Evolutionary conservation across 2,797 vertebrate species (phyloP), one percentile per base, ranked within the genome.

Genomic region (Enteromius anoplus): DNA sequence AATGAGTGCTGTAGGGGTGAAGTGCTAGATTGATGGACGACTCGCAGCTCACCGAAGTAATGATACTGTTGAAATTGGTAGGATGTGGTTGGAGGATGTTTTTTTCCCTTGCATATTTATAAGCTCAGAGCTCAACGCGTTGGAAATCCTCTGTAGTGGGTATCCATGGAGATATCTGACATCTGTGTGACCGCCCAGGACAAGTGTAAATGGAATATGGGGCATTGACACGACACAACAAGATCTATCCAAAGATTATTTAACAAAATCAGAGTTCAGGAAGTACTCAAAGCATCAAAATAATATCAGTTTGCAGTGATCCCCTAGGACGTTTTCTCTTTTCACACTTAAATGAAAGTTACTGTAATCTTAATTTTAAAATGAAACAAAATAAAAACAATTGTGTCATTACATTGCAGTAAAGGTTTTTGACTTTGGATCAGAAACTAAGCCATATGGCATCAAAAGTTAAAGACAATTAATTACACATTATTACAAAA

Each of bases 21-120:
- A 62, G 65, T 32, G 47, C 19, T 58, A 11, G 37, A n/a, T 60
- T 81, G 77, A 81, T 66, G 51, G 62, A 78, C 84, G 85, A 65
- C 70, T 71, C 77, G 78, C 19, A 15, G 32, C 77, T 81, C 45
- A 49, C 65, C 1, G 11, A 72, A 75, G 83, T 85, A 77, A 83
- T 83, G 78, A 86, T 80, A 34, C 75, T 77, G 42, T 58, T 82
- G 58, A 45, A 81, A 81, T 72, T 34, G 76, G 34, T 81, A 78
- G 83, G 76, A 75, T 73, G 53, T 53, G 26, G n/a, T 75, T 58
- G 75, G 69, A 82, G 42, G 45, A 17, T 45, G n/a, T 65, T 51
- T n/a, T 62, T 49, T 40, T 19, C 4, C 9, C 45, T 29, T 78
- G 76, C 11, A 26, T 75, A 75, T 62, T 76, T 23, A 21, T 21